Evolutionary conservation across 2,888 invertebrate species (phyloP).

Genomic region (Troglohyphantes excavatus): DNA sequence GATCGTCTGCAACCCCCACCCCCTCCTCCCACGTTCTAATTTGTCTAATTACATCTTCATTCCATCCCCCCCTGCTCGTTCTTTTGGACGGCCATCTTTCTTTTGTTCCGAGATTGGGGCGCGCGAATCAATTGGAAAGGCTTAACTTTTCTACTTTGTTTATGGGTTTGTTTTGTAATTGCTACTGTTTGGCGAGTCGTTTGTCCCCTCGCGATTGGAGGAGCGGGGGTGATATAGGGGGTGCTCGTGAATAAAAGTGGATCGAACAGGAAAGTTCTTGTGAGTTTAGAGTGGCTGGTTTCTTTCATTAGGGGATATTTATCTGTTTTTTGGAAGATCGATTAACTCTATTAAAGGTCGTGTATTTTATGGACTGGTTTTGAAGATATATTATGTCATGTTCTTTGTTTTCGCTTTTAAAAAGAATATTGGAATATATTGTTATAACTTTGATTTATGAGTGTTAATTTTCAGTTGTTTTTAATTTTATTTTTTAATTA

Average conservation of each 20-base stretch:
- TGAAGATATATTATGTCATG: not conserved
- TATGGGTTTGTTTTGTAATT: conserved; percentile 76
- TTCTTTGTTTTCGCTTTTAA: not conserved
- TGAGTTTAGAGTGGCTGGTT: not conserved
- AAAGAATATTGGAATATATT: not conserved
- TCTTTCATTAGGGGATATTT: conserved; percentile 1
- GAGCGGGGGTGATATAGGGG: not conserved
- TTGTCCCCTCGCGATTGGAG: conserved; percentile 60
- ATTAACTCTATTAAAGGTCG: not conserved
- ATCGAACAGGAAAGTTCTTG: conserved; percentile 9
- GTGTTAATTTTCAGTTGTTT: not conserved
- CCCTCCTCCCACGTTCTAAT: conserved; percentile 50
- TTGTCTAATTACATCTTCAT: conserved; percentile 77
- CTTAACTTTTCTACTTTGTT: conserved; percentile 73
- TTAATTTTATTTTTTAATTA: not conserved
- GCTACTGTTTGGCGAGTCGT: conserved; percentile 64
- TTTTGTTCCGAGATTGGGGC: conserved; percentile 52
- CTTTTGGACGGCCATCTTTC: conserved; percentile 33
- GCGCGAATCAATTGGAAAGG: conserved; percentile 62
- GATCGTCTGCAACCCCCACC: conserved; percentile 23
- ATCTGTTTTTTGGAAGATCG: not conserved
- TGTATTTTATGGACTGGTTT: not conserved
- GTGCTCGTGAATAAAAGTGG: not conserved
- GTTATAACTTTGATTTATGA: not conserved
- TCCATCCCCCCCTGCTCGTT: not conserved